Evolutionary conservation across 2,113 vertebrate genomes (phyloP).

Genomic region (Serilophus lunatus): DNA sequence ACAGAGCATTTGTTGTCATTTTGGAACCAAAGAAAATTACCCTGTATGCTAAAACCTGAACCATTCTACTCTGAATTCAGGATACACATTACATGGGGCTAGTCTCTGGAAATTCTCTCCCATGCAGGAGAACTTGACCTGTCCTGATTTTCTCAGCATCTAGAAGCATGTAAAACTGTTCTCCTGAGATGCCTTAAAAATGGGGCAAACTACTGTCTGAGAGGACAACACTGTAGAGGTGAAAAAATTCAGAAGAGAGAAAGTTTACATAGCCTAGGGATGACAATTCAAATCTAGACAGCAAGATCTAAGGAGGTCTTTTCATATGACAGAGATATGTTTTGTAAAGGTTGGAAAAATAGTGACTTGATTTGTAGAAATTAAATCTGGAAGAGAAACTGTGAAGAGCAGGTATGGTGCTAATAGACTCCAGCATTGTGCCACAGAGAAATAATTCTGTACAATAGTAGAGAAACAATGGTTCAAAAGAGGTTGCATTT

Average conservation of each 20-base stretch:
- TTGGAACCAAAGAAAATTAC: background rate
- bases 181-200: background rate
- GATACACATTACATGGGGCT: rapidly evolving
- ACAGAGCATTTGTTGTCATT: background rate
- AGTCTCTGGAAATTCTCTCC: background rate
- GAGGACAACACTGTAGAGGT: background rate
- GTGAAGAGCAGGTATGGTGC: background rate
- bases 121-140: background rate
- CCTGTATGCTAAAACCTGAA: background rate
- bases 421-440: background rate
- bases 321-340: background rate
- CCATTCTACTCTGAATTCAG: background rate
- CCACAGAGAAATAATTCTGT: background rate
- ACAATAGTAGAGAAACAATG: background rate
- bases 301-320: background rate
- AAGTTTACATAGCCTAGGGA: background rate
- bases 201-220: background rate
- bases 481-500: background rate
- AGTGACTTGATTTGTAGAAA: background rate
- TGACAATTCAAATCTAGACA: background rate
- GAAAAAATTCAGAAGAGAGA: background rate
- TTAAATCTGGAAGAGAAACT: background rate
- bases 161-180: background rate
- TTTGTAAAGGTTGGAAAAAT: background rate
- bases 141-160: background rate